phyloP scores from a whole-genome alignment of 2,888 invertebrate genomes.

The Meteorus cinctellus region DNA sequence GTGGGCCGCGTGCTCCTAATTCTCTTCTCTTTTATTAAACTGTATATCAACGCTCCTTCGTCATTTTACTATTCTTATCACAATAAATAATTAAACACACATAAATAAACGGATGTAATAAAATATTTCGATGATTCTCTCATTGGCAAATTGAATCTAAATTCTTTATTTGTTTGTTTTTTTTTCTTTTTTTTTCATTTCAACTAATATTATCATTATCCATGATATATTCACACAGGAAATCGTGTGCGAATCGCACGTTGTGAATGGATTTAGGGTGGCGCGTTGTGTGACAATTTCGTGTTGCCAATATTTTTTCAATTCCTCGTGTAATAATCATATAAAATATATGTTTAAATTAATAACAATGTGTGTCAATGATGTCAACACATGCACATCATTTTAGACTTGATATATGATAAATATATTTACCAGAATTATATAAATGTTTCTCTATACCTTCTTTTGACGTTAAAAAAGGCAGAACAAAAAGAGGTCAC shows the following conservation, averaged over 20 bases:
- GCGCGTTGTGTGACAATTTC: too few species aligned
- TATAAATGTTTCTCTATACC: background rate
- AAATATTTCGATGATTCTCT: background rate
- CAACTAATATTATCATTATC: too few species aligned
- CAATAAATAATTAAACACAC: constrained; percentile 3
- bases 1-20: constrained; percentile 41
- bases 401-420: background rate
- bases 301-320: background rate
- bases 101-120: background rate
- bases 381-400: constrained; percentile 5
- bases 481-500: background rate
- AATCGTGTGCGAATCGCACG: too few species aligned
- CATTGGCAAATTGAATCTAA: too few species aligned
- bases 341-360: background rate
- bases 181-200: too few species aligned
- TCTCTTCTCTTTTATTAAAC: constrained; percentile 13
- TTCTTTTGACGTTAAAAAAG: constrained; percentile 3
- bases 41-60: background rate
- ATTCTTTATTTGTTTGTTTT: too few species aligned
- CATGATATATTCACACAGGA: too few species aligned
- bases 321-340: background rate
- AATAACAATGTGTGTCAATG: constrained; percentile 24
- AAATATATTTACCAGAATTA: background rate
- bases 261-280: too few species aligned
- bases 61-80: background rate